These are phyloP conservation scores for Gasteruption jaculator DNA, from an alignment of 2,888 invertebrate species.

Conservation along the genomic window DNA sequence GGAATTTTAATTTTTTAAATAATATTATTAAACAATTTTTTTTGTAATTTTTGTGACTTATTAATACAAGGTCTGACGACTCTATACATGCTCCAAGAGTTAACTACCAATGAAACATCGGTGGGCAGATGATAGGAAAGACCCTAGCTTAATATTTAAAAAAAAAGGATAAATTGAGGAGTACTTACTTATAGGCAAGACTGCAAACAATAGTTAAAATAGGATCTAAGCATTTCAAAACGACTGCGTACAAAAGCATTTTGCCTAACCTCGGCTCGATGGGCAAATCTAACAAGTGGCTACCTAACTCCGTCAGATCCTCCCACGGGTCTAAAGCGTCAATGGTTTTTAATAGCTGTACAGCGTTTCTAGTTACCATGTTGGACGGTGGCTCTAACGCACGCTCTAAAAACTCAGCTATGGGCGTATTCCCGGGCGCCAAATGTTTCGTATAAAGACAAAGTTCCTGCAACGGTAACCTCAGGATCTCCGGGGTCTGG, in stretches of 20 bases:
- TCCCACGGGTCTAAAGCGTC: constrained; percentile 84
- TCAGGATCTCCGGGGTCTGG: constrained; percentile 81
- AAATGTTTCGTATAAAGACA: constrained; percentile 85
- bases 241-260: constrained; percentile 83
- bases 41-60: too few relatives aligned
- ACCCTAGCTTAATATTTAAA: too few relatives aligned
- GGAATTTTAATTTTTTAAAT: too few relatives aligned
- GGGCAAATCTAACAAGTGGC: constrained; percentile 85
- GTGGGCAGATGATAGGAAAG: too few relatives aligned
- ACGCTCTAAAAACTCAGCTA: constrained; percentile 76
- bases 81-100: not conserved
- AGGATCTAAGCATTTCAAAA: constrained; percentile 90
- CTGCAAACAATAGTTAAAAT: constrained; percentile 86
- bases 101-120: too few relatives aligned
- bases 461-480: constrained; percentile 85
- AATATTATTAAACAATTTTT: constrained; percentile 5
- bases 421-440: constrained; percentile 69
- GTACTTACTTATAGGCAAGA: constrained; percentile 66
- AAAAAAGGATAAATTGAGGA: not conserved
- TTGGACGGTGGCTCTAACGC: constrained; percentile 85
- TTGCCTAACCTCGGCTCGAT: constrained; percentile 90
- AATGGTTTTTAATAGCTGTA: constrained; percentile 68
- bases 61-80: not conserved
- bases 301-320: constrained; percentile 82
- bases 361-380: constrained; percentile 72